phyloP scores from a whole-genome alignment of 92 coral and sea anemone species.

The Porites evermanni region DNA sequence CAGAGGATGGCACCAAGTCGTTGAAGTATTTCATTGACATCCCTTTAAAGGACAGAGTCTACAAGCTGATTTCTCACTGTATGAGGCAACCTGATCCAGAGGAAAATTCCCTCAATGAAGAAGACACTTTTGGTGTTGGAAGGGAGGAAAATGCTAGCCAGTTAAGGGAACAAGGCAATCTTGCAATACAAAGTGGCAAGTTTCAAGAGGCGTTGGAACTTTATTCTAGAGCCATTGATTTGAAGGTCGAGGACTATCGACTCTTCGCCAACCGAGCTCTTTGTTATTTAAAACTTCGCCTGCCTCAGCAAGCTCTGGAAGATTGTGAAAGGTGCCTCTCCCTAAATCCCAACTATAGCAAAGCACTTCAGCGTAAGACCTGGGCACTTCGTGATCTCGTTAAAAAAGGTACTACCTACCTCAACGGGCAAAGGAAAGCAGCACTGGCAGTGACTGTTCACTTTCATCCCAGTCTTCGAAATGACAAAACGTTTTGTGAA shows the following conservation, averaged over 20 bases:
- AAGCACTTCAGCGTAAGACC: constrained; percentile 79
- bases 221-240: constrained; percentile 64
- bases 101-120: neutral
- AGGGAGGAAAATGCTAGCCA: constrained; percentile 46
- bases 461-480: constrained; percentile 42
- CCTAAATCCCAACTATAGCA: constrained; percentile 45
- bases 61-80: constrained; percentile 72
- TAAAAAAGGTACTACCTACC: constrained; percentile 17
- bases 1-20: constrained; percentile 21
- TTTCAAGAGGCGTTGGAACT: constrained; percentile 50
- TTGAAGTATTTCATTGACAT: constrained; percentile 52
- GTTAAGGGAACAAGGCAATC: constrained; percentile 72
- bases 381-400: constrained; percentile 79
- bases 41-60: constrained; percentile 57
- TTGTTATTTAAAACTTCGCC: constrained; percentile 62
- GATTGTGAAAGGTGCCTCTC: constrained; percentile 76
- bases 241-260: constrained; percentile 38
- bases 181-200: constrained; percentile 48
- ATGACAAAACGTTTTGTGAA: constrained; percentile 23
- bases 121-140: neutral
- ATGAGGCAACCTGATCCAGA: constrained; percentile 33
- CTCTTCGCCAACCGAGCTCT: constrained; percentile 74
- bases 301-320: constrained; percentile 67
- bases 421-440: constrained; percentile 39
- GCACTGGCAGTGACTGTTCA: constrained; percentile 68